phyloP scores from a whole-genome alignment of 2,113 vertebrate species.

The Oryzias curvinotus region DNA sequence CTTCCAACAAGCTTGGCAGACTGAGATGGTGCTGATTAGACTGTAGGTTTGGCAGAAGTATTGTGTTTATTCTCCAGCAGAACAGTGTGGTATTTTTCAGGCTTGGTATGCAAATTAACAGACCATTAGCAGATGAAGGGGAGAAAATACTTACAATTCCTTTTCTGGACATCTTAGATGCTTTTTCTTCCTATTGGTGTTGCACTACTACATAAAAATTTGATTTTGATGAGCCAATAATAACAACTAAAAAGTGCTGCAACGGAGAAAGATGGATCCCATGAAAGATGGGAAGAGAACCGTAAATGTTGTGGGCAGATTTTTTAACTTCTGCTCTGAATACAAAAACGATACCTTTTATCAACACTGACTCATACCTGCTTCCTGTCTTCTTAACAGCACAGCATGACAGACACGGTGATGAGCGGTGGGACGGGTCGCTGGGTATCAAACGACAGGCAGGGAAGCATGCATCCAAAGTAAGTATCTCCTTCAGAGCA shows the following conservation, averaged over 20 bases:
- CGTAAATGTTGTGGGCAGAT: too few species aligned
- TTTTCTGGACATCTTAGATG: conserved; percentile 9
- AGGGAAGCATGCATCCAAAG: conserved; percentile 82
- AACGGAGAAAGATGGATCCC: too few species aligned
- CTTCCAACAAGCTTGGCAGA: conserved; percentile 26
- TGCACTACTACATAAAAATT: background rate
- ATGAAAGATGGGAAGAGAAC: too few species aligned
- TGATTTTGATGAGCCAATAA: too few species aligned
- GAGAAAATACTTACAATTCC: conserved; percentile 1
- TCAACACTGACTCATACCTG: background rate
- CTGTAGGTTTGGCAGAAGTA: conserved; percentile 33
- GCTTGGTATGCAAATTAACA: conserved; percentile 16
- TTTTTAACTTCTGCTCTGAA: background rate
- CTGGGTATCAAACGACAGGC: conserved; percentile 86
- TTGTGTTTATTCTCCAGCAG: conserved; percentile 25
- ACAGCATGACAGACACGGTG: conserved; percentile 87
- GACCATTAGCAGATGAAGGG: conserved; percentile 14
- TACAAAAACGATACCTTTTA: conserved; percentile 4
- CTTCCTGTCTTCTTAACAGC: conserved; percentile 5
- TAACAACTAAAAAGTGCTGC: too few species aligned
- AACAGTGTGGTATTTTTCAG: conserved; percentile 25
- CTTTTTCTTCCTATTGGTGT: background rate
- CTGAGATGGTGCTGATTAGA: conserved; percentile 20
- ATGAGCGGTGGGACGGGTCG: conserved; percentile 82
- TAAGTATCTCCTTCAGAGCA: conserved; percentile 60